Conservation (phyloP, 2,113 vertebrate species). For the Engystomops pustulosus region DNA sequence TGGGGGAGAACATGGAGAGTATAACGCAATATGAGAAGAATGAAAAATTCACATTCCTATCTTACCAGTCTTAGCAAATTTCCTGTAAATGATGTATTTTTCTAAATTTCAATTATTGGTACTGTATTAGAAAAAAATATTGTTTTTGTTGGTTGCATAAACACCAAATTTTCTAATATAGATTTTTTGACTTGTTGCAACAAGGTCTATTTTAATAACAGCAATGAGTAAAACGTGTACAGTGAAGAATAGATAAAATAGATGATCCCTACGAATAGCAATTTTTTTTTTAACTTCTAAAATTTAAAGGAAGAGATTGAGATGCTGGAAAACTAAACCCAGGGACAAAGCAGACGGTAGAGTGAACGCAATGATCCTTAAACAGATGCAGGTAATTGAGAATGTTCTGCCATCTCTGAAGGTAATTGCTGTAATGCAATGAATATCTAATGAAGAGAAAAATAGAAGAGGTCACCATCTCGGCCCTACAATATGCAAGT, state of each 20-base stretch:
- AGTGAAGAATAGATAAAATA: neutral
- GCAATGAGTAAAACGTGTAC: neutral
- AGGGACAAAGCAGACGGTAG: constrained; percentile 24
- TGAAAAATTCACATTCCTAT: too few relatives aligned
- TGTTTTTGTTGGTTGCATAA: too few relatives aligned
- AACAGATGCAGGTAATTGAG: constrained; percentile 47
- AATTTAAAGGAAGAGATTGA: neutral
- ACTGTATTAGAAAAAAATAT: too few relatives aligned
- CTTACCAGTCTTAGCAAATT: too few relatives aligned
- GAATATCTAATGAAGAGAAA: constrained; percentile 48
- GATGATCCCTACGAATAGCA: too few relatives aligned
- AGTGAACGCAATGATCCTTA: constrained; percentile 53
- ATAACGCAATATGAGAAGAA: too few relatives aligned
- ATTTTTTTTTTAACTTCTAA: neutral
- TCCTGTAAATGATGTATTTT: too few relatives aligned
- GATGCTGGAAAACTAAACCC: constrained; percentile 5
- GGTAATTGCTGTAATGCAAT: constrained; percentile 48
- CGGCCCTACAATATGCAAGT: constrained; percentile 13
- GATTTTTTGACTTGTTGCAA: neutral
- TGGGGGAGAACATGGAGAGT: too few relatives aligned
- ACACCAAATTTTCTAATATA: too few relatives aligned
- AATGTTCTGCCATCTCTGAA: constrained; percentile 51
- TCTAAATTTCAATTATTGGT: too few relatives aligned
- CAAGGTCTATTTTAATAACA: too few relatives aligned
- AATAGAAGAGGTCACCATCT: constrained; percentile 31